Conservation (phyloP, 2,797 vertebrate species). For the Platalea minor region DNA sequence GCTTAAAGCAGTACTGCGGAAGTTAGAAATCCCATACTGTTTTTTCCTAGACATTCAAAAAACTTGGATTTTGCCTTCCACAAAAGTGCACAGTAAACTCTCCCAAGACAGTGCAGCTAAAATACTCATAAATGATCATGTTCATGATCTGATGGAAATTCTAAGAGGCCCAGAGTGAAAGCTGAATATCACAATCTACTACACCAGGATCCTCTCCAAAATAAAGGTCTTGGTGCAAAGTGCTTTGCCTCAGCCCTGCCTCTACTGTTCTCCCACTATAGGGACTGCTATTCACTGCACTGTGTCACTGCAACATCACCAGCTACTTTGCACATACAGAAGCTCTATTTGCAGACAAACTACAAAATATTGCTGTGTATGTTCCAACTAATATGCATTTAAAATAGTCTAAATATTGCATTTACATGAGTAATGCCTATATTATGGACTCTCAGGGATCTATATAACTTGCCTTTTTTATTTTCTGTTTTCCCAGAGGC, state of each 20-base stretch:
- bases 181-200: neutral
- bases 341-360: constrained; percentile 20
- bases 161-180: neutral
- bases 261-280: neutral
- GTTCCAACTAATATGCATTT: neutral
- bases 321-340: neutral
- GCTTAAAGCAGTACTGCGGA: neutral
- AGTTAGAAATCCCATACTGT: neutral
- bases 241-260: neutral
- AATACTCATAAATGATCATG: neutral
- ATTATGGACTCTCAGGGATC: constrained; percentile 1
- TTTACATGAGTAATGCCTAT: constrained; percentile 1
- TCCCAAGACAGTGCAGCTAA: neutral
- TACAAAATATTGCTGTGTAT: neutral
- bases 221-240: neutral
- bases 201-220: neutral
- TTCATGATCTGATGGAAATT: neutral
- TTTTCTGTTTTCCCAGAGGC: neutral
- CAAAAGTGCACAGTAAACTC: neutral
- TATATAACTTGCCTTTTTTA: neutral
- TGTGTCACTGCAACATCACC: neutral
- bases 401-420: constrained; percentile 14
- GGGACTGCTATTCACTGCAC: neutral
- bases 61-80: neutral
- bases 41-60: neutral